Conservation (phyloP, 2,797 vertebrate species). For the Lophius americanus region DNA sequence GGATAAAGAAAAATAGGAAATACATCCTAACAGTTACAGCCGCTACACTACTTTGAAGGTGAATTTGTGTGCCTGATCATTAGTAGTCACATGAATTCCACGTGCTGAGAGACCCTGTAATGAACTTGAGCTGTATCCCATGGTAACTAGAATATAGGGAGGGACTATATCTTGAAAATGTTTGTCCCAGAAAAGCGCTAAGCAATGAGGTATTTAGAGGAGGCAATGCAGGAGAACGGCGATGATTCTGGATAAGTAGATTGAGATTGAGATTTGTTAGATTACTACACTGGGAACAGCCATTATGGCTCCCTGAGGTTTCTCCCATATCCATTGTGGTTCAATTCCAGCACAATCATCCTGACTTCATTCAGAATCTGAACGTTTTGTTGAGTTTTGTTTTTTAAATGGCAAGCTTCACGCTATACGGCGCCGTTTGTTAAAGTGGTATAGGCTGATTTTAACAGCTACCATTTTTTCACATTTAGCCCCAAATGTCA, state of each 20-base stretch:
- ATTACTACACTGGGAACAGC: constrained; percentile 62
- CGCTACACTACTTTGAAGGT: constrained; percentile 26
- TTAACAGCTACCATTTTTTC: too few relatives aligned
- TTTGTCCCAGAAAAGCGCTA: not conserved
- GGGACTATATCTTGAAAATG: constrained; percentile 7
- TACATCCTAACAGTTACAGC: not conserved
- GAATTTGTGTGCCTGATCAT: constrained; percentile 41
- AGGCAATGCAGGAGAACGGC: not conserved
- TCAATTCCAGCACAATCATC: constrained; percentile 54
- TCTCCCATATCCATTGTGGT: constrained; percentile 55
- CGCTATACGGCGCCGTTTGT: too few relatives aligned
- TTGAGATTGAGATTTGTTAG: constrained; percentile 69
- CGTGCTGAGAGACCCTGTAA: constrained; percentile 56
- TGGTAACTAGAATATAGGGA: constrained; percentile 44
- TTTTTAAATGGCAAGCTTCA: too few relatives aligned
- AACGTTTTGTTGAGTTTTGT: constrained; percentile 28
- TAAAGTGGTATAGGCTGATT: too few relatives aligned
- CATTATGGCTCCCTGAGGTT: constrained; percentile 65
- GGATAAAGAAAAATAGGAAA: constrained; percentile 2
- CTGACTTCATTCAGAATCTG: constrained; percentile 57
- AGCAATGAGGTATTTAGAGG: constrained; percentile 15
- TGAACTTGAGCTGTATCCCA: constrained; percentile 46
- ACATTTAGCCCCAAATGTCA: too few relatives aligned
- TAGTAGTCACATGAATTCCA: constrained; percentile 54
- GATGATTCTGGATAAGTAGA: constrained; percentile 26